Conservation (phyloP, 2,888 invertebrate species). For the Oscheius sp. region DNA sequence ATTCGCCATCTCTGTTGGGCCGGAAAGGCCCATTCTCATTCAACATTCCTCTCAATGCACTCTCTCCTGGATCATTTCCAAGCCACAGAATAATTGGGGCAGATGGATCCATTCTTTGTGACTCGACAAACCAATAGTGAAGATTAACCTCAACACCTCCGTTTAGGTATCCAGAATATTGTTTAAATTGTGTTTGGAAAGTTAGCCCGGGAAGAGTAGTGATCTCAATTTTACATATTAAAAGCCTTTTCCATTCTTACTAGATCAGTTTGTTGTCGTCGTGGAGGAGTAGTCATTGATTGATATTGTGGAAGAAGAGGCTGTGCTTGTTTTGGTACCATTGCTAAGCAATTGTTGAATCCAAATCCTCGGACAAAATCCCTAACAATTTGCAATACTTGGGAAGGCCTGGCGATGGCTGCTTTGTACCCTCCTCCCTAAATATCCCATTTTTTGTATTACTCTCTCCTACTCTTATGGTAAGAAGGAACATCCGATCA, state of each 20-base stretch:
- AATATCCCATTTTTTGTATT: not conserved
- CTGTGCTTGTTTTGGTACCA: conserved; percentile 44
- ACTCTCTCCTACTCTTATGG: conserved; percentile 21
- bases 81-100: conserved; percentile 72
- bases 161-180: conserved; percentile 59
- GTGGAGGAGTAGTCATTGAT: not conserved
- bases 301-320: conserved; percentile 43
- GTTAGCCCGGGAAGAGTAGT: conserved; percentile 49
- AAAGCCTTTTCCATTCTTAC: conserved; percentile 24
- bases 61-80: conserved; percentile 60
- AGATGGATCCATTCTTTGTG: conserved; percentile 70
- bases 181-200: conserved; percentile 54
- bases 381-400: conserved; percentile 48
- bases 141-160: conserved; percentile 47
- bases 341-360: conserved; percentile 48
- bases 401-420: conserved; percentile 45
- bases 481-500: conserved; percentile 18
- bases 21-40: conserved; percentile 75
- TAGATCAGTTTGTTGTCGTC: conserved; percentile 42
- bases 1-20: conserved; percentile 66
- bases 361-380: conserved; percentile 44
- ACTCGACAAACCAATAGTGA: conserved; percentile 73
- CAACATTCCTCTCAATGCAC: conserved; percentile 70
- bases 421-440: conserved; percentile 55
- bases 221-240: conserved; percentile 32